Conservation (phyloP, 2,888 invertebrate genomes). For the Autographa pulchrina region DNA sequence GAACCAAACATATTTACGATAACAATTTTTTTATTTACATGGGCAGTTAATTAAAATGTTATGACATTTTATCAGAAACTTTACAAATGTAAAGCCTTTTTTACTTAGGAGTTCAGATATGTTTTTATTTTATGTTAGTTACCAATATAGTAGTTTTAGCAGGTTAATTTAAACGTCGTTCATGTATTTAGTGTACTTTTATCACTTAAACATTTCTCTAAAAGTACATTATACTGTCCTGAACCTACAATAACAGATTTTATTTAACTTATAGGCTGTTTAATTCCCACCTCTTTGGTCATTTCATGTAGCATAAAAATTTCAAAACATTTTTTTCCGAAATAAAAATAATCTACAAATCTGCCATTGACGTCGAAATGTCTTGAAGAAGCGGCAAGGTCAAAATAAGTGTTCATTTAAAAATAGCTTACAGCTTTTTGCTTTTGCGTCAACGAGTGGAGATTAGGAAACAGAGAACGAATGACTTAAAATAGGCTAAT, state of each 20-base stretch:
- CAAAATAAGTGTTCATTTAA: slow-evolving; percentile 27
- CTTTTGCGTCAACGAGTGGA: slow-evolving; percentile 31
- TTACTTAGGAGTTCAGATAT: too few relatives aligned
- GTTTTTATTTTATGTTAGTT: too few relatives aligned
- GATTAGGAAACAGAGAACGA: slow-evolving; percentile 28
- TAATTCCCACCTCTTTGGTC: neutral
- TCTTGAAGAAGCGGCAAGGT: slow-evolving; percentile 28
- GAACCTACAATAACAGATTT: neutral
- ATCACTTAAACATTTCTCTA: too few relatives aligned
- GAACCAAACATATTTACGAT: neutral
- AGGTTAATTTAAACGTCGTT: too few relatives aligned
- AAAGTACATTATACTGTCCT: too few relatives aligned
- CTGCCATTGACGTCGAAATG: slow-evolving; percentile 1
- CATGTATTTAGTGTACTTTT: too few relatives aligned
- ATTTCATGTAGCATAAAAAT: too few relatives aligned
- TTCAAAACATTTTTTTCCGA: neutral
- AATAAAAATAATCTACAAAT: slow-evolving; percentile 4
- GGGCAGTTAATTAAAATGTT: neutral
- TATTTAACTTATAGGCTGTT: neutral
- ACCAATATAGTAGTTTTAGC: too few relatives aligned
- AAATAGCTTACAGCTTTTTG: slow-evolving; percentile 36
- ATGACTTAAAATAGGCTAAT: too few relatives aligned
- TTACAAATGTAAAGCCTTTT: too few relatives aligned
- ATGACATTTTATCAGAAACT: too few relatives aligned
- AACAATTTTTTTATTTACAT: neutral